These are phyloP conservation scores for Macropodus opercularis DNA, from an alignment of 2,797 vertebrate genomes.

Conservation along the genomic window DNA sequence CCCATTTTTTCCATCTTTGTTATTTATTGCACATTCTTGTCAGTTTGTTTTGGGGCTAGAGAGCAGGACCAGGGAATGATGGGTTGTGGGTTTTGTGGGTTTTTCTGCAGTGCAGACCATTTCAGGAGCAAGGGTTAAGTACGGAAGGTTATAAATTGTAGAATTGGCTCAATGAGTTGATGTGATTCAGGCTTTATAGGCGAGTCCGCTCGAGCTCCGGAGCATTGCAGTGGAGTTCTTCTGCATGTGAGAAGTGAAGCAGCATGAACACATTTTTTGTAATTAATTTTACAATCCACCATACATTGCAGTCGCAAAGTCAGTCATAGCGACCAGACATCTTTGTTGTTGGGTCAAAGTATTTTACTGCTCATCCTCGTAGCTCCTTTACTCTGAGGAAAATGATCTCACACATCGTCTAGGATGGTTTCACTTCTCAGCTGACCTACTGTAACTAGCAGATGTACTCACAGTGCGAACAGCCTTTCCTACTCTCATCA, in stretches of 20 bases:
- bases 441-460: too few relatives aligned
- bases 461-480: too few relatives aligned
- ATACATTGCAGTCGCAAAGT: not conserved
- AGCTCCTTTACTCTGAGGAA: too few relatives aligned
- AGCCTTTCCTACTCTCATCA: too few relatives aligned
- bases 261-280: conserved; percentile 7
- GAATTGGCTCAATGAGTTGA: conserved; percentile 13
- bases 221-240: conserved; percentile 5
- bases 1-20: conserved; percentile 44
- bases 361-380: too few relatives aligned
- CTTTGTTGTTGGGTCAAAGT: too few relatives aligned
- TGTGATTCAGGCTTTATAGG: not conserved
- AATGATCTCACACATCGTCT: too few relatives aligned
- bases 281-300: too few relatives aligned
- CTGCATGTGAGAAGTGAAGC: conserved; percentile 19
- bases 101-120: conserved; percentile 26
- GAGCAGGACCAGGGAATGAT: conserved; percentile 40
- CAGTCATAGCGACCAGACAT: too few relatives aligned
- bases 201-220: conserved; percentile 5
- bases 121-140: conserved; percentile 41
- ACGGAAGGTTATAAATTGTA: conserved; percentile 22
- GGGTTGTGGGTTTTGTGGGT: conserved; percentile 44
- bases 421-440: too few relatives aligned
- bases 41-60: conserved; percentile 51
- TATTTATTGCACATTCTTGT: conserved; percentile 63